These are phyloP conservation scores for Rhinopomastus cyanomelas DNA, from an alignment of 2,113 vertebrate genomes.

Conservation along the genomic window DNA sequence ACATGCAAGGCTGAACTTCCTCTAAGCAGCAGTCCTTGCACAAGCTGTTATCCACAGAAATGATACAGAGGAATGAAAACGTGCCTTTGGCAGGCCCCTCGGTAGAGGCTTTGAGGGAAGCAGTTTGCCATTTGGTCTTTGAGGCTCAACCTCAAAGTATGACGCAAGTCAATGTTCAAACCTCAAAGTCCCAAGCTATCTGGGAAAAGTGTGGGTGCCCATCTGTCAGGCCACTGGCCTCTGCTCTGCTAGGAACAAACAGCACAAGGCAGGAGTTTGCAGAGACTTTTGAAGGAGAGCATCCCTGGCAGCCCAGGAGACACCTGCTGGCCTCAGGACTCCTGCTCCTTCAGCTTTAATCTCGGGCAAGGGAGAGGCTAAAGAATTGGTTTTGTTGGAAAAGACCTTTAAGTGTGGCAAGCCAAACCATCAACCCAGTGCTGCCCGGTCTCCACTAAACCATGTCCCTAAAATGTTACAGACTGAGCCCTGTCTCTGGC, in stretches of 20 bases:
- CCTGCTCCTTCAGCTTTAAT: not conserved
- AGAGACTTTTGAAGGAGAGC: not conserved
- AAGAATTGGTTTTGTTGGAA: no score
- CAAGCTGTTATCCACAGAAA: not conserved
- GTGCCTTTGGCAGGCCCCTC: not conserved
- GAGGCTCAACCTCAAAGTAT: not conserved
- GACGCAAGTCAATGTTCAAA: not conserved
- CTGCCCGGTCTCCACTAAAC: not conserved
- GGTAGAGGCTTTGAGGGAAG: not conserved
- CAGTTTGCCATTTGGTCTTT: not conserved
- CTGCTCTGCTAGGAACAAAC: not conserved
- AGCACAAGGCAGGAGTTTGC: not conserved
- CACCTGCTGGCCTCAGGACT: rapidly evolving
- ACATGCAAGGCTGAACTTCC: not conserved
- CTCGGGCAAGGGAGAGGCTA: not conserved
- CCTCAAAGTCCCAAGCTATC: not conserved
- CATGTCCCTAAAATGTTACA: no score
- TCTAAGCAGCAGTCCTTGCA: not conserved
- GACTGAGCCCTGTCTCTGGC: not conserved
- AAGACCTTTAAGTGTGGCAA: no score
- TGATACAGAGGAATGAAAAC: not conserved
- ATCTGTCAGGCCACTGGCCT: not conserved
- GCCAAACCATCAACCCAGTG: no score
- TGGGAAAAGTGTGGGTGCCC: not conserved
- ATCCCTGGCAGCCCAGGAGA: not conserved